These are phyloP conservation scores for Microcebus ravelobensis DNA, from an alignment of 2,113 vertebrate genomes.

Conservation along the genomic window DNA sequence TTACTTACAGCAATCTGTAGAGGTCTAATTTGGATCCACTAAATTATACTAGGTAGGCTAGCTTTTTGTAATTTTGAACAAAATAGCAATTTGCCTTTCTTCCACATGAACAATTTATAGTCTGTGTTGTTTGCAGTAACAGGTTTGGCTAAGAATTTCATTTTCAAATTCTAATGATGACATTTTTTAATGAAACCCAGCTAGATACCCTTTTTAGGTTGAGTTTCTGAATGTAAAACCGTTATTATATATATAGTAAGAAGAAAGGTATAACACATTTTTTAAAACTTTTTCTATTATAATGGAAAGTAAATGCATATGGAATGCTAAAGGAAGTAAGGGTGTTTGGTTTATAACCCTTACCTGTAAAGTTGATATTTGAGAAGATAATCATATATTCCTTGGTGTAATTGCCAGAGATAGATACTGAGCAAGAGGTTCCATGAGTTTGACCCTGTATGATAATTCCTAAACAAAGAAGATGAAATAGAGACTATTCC, in stretches of 20 bases:
- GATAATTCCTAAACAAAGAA: not conserved
- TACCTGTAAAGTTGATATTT: not conserved
- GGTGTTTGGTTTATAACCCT: not conserved
- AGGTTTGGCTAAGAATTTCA: slow-evolving; percentile 6
- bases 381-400: not conserved
- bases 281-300: not conserved
- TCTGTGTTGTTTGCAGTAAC: not conserved
- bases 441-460: not conserved
- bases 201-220: not conserved
- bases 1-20: not conserved
- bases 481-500: not conserved
- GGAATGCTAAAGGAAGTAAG: not conserved
- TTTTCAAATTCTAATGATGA: not conserved
- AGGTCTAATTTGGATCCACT: not conserved
- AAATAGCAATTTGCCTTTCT: not conserved
- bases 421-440: not conserved
- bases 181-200: not conserved
- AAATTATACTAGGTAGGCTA: not conserved
- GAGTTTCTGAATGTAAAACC: not conserved
- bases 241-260: not conserved
- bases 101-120: not conserved
- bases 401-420: not conserved
- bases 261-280: not conserved
- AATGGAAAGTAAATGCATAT: not conserved
- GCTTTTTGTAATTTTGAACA: not conserved